These are phyloP conservation scores for Bicyclus anynana DNA, from an alignment of 1,140 invertebrate species.

Conservation along the genomic window DNA sequence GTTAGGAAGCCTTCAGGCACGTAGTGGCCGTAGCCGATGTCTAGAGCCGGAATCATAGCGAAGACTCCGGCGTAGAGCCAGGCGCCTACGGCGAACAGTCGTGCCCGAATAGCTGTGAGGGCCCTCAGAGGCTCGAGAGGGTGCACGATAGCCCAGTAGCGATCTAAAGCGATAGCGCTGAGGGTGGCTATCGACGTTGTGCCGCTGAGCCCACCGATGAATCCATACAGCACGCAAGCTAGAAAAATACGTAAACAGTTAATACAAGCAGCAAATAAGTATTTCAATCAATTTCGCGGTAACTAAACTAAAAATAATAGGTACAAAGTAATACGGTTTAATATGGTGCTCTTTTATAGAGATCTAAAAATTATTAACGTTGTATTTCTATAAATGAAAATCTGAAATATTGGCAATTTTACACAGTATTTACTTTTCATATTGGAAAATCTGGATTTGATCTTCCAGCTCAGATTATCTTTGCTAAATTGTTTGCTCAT, in stretches of 20 bases:
- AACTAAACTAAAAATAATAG: no score
- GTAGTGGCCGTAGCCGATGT: slow-evolving; percentile 84
- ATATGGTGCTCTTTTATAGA: no score
- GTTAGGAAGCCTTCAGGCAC: slow-evolving; percentile 88
- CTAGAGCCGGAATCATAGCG: slow-evolving; percentile 81
- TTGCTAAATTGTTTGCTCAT: no score
- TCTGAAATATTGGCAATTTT: no score
- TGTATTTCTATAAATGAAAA: no score
- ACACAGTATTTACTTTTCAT: no score
- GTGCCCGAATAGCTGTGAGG: slow-evolving; percentile 79
- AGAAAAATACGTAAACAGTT: slow-evolving; percentile 36
- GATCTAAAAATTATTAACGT: no score
- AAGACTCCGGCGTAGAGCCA: slow-evolving; percentile 87
- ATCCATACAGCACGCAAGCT: slow-evolving; percentile 85
- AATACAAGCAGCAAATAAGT: no score
- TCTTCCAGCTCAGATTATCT: no score
- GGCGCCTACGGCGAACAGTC: slow-evolving; percentile 79
- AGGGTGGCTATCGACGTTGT: slow-evolving; percentile 84
- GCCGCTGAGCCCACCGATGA: slow-evolving; percentile 84
- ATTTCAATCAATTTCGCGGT: no score
- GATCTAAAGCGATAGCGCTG: slow-evolving; percentile 83
- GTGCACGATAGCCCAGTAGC: slow-evolving; percentile 85
- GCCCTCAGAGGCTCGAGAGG: slow-evolving; percentile 81
- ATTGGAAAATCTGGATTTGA: no score
- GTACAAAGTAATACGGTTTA: no score